Percentiles rank a stretch among this genome's conserved stretches.
These are phyloP conservation scores for Nephrotoma appendiculata DNA, from an alignment of 2,888 invertebrate species.

Conservation along the genomic window DNA sequence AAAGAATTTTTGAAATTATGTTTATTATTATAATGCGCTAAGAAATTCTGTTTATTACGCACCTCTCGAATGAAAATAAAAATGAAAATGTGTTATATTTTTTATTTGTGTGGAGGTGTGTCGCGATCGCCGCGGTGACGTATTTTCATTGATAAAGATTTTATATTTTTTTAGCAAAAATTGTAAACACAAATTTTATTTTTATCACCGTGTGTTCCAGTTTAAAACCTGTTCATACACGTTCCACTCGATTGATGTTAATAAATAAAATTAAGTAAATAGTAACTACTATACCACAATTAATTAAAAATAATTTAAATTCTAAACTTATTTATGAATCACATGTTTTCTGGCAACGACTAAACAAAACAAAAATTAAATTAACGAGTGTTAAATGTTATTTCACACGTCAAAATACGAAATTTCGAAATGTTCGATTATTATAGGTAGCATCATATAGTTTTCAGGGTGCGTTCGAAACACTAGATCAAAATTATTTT, in stretches of 20 bases:
- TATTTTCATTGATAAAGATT: background rate
- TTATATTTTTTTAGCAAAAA: background rate
- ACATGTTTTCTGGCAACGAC: background rate
- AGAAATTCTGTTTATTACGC: background rate
- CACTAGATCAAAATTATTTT: background rate
- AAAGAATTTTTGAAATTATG: background rate
- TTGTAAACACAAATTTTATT: too few relatives aligned
- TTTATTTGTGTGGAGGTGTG: background rate
- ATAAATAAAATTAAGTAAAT: background rate
- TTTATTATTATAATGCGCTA: background rate
- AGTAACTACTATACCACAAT: too few relatives aligned
- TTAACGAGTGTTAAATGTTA: background rate
- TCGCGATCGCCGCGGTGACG: background rate
- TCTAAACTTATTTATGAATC: background rate
- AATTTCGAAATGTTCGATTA: background rate
- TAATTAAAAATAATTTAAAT: background rate
- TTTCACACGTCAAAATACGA: background rate
- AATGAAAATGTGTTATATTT: background rate
- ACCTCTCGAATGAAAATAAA: background rate
- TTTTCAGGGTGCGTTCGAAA: background rate
- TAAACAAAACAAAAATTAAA: background rate
- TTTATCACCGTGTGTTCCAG: too few relatives aligned
- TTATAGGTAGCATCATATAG: background rate
- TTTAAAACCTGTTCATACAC: too few relatives aligned
- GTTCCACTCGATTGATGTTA: too few relatives aligned